Percentiles rank a stretch among this genome's conserved stretches.
These are phyloP conservation scores for Miniopterus natalensis DNA, from an alignment of 2,113 vertebrate genomes.

Conservation along the genomic window DNA sequence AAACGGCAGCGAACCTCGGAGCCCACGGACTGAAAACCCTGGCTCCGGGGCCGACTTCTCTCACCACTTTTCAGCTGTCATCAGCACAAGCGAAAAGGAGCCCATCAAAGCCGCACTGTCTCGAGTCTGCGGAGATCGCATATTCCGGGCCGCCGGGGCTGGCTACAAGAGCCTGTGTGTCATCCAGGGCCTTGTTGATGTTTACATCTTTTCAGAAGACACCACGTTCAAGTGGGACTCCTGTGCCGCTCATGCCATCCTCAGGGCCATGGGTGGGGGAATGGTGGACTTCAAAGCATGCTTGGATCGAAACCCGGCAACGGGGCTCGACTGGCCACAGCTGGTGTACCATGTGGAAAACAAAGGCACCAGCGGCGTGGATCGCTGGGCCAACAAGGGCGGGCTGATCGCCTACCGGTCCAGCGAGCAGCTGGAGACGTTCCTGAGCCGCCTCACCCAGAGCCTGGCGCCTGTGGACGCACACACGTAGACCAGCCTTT, in stretches of 20 bases:
- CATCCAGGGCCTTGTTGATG: conserved; percentile 90
- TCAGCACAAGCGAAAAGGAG: conserved; percentile 92
- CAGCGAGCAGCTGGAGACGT: conserved; percentile 65
- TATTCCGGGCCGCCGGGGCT: conserved; percentile 90
- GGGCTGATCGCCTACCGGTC: conserved; percentile 90
- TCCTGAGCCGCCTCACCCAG: conserved; percentile 71
- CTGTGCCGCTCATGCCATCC: conserved; percentile 92
- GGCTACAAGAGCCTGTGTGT: conserved; percentile 94
- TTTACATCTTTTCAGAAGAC: conserved; percentile 93
- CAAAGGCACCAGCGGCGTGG: conserved; percentile 86
- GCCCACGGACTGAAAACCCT: neutral
- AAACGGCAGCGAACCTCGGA: neutral
- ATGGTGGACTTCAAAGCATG: conserved; percentile 88
- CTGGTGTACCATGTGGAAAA: conserved; percentile 90
- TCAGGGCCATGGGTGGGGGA: conserved; percentile 92
- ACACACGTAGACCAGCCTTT: neutral
- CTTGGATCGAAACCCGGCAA: conserved; percentile 72
- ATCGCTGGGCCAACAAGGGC: conserved; percentile 92
- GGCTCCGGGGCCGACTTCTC: neutral
- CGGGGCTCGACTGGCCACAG: conserved; percentile 76
- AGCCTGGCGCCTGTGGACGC: neutral
- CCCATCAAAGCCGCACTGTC: conserved; percentile 87
- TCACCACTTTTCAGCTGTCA: conserved; percentile 86
- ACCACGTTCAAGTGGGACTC: conserved; percentile 95
- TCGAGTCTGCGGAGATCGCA: conserved; percentile 83